Conservation (phyloP, 2,113 vertebrate species). For the Cyrtonyx montezumae region DNA sequence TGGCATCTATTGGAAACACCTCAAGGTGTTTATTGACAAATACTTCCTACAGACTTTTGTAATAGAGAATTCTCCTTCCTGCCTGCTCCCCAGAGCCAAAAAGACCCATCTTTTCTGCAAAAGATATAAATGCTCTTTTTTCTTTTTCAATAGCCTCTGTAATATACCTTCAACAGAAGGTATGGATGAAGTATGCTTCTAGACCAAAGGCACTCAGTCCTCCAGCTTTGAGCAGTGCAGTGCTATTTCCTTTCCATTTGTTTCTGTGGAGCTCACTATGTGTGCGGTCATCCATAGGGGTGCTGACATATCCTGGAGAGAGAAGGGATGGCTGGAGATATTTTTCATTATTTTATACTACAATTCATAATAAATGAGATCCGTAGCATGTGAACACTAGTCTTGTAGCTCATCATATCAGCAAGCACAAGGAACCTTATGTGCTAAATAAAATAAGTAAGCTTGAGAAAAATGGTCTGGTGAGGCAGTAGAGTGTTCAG, state of each 20-base stretch:
- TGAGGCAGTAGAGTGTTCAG: neutral
- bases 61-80: constrained; percentile 15
- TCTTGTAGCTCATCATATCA: constrained; percentile 72
- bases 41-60: neutral
- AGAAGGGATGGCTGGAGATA: constrained; percentile 55
- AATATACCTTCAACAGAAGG: constrained; percentile 37
- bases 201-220: constrained; percentile 8
- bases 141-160: neutral
- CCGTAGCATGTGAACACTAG: constrained; percentile 62
- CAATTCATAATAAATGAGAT: constrained; percentile 79
- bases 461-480: constrained; percentile 43
- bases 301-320: constrained; percentile 70
- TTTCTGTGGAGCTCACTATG: constrained; percentile 50
- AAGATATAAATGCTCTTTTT: neutral
- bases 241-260: constrained; percentile 65
- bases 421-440: constrained; percentile 57
- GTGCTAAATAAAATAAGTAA: constrained; percentile 62
- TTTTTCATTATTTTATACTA: constrained; percentile 82
- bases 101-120: constrained; percentile 28
- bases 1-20: neutral
- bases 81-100: neutral
- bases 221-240: neutral
- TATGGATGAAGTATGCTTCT: neutral
- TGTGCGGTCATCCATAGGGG: constrained; percentile 66
- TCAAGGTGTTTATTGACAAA: constrained; percentile 69